These are phyloP conservation scores for Spheniscus humboldti DNA, from an alignment of 2,797 vertebrate species.

Conservation along the genomic window DNA sequence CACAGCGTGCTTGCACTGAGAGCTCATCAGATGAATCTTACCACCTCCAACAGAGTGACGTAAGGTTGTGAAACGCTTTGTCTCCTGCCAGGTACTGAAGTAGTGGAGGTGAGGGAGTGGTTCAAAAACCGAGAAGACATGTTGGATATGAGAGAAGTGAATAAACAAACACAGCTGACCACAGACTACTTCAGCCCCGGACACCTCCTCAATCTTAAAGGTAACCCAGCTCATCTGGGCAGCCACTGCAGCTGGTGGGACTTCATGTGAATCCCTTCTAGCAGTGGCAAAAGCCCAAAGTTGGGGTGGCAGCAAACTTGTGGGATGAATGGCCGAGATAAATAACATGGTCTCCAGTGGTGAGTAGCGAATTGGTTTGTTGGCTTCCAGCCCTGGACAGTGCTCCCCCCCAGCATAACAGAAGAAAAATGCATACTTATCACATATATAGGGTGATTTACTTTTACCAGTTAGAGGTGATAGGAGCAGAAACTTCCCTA, in stretches of 20 bases:
- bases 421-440: neutral
- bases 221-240: conserved; percentile 66
- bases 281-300: neutral
- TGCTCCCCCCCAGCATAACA: neutral
- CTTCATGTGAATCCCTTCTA: neutral
- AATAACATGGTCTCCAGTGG: neutral
- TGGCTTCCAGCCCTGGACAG: neutral
- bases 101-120: conserved; percentile 78
- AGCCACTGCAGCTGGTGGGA: neutral
- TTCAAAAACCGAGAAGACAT: conserved; percentile 81
- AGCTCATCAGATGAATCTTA: neutral
- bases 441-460: neutral
- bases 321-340: neutral
- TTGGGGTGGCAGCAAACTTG: neutral
- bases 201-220: conserved; percentile 70
- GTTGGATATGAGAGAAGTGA: conserved; percentile 77
- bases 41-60: neutral
- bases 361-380: neutral
- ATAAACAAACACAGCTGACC: conserved; percentile 65
- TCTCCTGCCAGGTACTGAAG: conserved; percentile 71
- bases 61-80: neutral
- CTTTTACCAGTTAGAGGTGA: neutral
- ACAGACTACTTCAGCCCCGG: conserved; percentile 79
- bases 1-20: neutral
- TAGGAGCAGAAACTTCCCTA: neutral